Conservation (phyloP, 2,888 invertebrate species). For the Drosophila phalerata region DNA sequence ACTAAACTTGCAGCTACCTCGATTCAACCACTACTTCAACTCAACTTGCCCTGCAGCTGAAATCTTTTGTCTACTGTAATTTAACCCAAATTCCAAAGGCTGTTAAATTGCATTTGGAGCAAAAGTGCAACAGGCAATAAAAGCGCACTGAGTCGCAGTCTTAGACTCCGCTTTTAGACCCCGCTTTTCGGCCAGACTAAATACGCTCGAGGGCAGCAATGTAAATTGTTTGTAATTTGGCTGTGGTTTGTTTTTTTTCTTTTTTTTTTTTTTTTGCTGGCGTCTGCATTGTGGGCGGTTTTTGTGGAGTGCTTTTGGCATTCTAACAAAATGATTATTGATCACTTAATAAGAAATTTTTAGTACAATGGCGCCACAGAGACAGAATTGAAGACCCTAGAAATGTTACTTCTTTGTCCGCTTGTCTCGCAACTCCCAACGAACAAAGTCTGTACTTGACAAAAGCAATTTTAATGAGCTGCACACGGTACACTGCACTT, state of each 20-base stretch:
- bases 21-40: conserved; percentile 19
- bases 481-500: conserved; percentile 73
- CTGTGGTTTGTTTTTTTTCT: conserved; percentile 50
- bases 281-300: conserved; percentile 43
- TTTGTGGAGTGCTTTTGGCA: conserved; percentile 69
- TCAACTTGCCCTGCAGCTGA: conserved; percentile 60
- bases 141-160: conserved; percentile 6
- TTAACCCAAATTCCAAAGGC: conserved; percentile 79
- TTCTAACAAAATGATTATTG: conserved; percentile 81
- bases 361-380: conserved; percentile 71
- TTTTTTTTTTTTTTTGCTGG: conserved; percentile 46
- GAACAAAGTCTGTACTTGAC: conserved; percentile 39
- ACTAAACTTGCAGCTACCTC: conserved; percentile 28
- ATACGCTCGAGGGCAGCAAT: conserved; percentile 63
- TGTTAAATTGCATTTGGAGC: conserved; percentile 77
- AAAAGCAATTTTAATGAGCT: conserved; percentile 77
- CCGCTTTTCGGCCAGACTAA: conserved; percentile 34
- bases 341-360: conserved; percentile 79
- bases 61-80: conserved; percentile 75
- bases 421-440: neutral
- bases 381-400: conserved; percentile 11
- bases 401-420: conserved; percentile 53
- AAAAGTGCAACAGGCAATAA: conserved; percentile 63
- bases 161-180: neutral
- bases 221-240: conserved; percentile 81